A percentile compares a stretch with the other conserved stretches of the same genome.
phyloP scores from a whole-genome alignment of 37 sponge, comb jelly and placozoan species.

The Dysidea cf. avara region DNA sequence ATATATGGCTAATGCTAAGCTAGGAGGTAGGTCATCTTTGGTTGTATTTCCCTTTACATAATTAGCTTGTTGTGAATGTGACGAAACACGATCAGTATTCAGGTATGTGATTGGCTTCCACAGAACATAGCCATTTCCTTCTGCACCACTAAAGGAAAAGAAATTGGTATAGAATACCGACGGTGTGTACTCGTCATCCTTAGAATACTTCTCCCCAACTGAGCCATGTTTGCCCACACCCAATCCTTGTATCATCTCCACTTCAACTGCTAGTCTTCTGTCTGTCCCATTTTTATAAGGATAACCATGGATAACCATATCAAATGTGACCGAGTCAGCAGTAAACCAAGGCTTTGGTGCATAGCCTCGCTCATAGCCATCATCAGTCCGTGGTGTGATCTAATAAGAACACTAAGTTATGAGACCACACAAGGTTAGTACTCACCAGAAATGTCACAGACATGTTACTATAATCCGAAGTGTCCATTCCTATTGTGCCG shows the following conservation, averaged over 20 bases:
- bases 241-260: conserved; percentile 55
- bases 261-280: conserved; percentile 48
- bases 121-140: conserved; percentile 28
- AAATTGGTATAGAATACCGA: conserved; percentile 49
- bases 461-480: too few species aligned
- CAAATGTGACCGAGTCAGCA: too few species aligned
- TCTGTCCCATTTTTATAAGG: too few species aligned
- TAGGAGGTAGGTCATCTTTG: conserved; percentile 5
- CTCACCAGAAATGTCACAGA: too few species aligned
- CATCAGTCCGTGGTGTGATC: too few species aligned
- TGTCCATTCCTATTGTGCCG: too few species aligned
- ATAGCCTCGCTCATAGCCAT: too few species aligned
- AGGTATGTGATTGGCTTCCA: conserved; percentile 83
- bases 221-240: neutral
- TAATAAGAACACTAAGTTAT: too few species aligned
- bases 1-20: conserved; percentile 56
- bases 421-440: too few species aligned
- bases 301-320: too few species aligned
- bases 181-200: conserved; percentile 81
- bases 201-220: neutral
- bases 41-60: neutral
- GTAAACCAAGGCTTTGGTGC: too few species aligned
- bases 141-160: conserved; percentile 19
- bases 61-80: conserved; percentile 53
- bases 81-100: conserved; percentile 24